Base-by-base conservation (phyloP, 1,140 invertebrate species). In the Hydropsyche tenuis region DNA sequence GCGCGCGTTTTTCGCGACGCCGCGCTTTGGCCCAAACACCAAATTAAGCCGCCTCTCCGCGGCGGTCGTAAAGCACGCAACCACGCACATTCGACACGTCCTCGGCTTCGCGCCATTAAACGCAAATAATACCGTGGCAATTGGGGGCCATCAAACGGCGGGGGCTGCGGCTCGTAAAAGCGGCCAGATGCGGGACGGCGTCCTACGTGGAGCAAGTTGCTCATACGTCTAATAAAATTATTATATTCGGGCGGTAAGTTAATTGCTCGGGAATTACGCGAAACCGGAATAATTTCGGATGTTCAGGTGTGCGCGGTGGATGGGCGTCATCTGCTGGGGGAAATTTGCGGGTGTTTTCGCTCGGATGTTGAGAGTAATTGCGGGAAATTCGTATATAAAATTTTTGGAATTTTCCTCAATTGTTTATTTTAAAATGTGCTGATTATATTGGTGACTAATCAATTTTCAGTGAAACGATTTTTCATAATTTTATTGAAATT, bases 141-240 rank as follows among this genome's bases (percentile, higher is more conserved):
- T 69, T 60, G 73, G 68, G 69, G 70, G 68, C 56, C 66, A 69
- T 70, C 66, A 64, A 70, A 72, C 51, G 60, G 30, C 22, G 27
- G 20, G 9, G 5, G 30, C 62, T 1, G 37, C 6, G 63, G 42
- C 27, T 66, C 63, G 63, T 66, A 66, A 66, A 66, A 66, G 20
- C n/a, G 63, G 16, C 14, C 74, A 72, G 64, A 69, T 72, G 74
- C 60, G 30, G 6, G 25, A 16, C 63, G 16, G 30, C 27, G n/a
- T 22, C 63, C 27, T 66, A 16, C 30, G 11, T 66, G 30, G n/a
- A 30, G 3, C 63, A 45, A 66, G 30, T 66, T 45, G 23, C 63
- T 66, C 63, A 43, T 66, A 72, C 64, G 69, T 71, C 69, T 71
- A 71, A 75, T 75, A 75, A 75, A 75, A 75, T 75, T 75, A 75